Conservation (phyloP, 2,888 invertebrate species). For the Phragmatobia fuliginosa region DNA sequence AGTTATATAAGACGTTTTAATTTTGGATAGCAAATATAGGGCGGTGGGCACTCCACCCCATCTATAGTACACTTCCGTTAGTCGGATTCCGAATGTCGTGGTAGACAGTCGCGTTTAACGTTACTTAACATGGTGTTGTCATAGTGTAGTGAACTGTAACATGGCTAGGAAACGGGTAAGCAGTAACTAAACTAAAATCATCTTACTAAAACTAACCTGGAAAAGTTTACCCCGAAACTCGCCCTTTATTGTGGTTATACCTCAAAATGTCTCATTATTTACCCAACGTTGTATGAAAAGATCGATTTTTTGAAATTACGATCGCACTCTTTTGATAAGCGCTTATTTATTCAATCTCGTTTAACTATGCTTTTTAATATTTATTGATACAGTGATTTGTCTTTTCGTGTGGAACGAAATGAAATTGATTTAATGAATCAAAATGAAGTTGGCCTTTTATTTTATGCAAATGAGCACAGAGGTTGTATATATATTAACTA, state of each 20-base stretch:
- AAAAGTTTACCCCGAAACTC: background rate
- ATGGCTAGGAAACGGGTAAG: slow-evolving; percentile 84
- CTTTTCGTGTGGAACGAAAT: slow-evolving; percentile 1
- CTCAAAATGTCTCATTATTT: slow-evolving; percentile 8
- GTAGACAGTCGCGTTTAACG: slow-evolving; percentile 54
- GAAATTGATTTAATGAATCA: background rate
- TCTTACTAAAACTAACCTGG: slow-evolving; percentile 29
- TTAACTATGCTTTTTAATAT: slow-evolving; percentile 12
- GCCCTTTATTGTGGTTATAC: background rate
- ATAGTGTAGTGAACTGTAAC: slow-evolving; percentile 56
- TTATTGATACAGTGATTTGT: slow-evolving; percentile 4
- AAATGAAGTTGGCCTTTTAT: background rate
- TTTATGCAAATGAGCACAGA: background rate
- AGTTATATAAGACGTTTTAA: slow-evolving; percentile 59
- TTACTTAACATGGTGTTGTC: slow-evolving; percentile 52
- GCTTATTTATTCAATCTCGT: slow-evolving; percentile 20
- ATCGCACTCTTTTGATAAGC: slow-evolving; percentile 14
- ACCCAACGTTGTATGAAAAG: background rate
- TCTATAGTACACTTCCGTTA: slow-evolving; percentile 59
- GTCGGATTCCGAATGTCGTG: slow-evolving; percentile 61
- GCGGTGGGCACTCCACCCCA: slow-evolving; percentile 67
- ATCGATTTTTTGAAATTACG: slow-evolving; percentile 15
- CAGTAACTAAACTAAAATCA: slow-evolving; percentile 46
- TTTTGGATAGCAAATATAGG: slow-evolving; percentile 63
- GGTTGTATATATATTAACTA: background rate